Base-by-base conservation (phyloP, 2,888 invertebrate genomes). In the Catocala nupta region DNA sequence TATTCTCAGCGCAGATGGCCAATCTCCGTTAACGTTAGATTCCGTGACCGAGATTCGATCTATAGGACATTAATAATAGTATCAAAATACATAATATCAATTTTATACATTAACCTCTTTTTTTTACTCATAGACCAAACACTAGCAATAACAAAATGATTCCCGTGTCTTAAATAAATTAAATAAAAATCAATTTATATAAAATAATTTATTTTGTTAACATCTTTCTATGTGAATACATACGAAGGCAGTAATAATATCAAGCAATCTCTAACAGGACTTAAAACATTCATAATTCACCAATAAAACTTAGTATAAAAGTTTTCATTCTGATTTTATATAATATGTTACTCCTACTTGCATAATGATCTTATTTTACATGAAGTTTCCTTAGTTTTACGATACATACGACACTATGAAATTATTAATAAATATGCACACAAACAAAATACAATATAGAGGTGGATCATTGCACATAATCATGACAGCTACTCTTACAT, bases 201-300 rank as follows among this genome's bases (percentile, higher is more conserved):
- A 75, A 75, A 75, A 73, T 77, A 71, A 68, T 75, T 70, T 77
- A 78, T 75, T 78, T 52, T 62, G 47, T 62, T 69, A 69, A 68
- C 59, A 65, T 66, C 7, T 53, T 68, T 65, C 50, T 73, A 73
- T 62, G 51, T 68, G 39, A 64, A 59, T 60, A 71, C 63, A 59
- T 65, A 68, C 45, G 58, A 65, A 73, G 76, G 64, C 64, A 78
- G 78, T 70, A 68, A 55, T 59, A 47, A 49, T 60, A 39, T 34
- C 48, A 67, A 55, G 51, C 61, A 73, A 75, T 67, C 70, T 72
- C 67, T 70, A 65, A 60, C 42, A 56, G 61, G 56, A 71, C 33
- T 51, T 64, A 44, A 57, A 59, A 63, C 63, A 66, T 73, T 60
- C 73, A 65, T 63, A 56, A 50, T 68, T 63, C 57, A 64, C 59